Percentiles rank a stretch among this genome's conserved stretches.
Conservation (phyloP, 2,113 vertebrate species). For the Oryzias curvinotus region DNA sequence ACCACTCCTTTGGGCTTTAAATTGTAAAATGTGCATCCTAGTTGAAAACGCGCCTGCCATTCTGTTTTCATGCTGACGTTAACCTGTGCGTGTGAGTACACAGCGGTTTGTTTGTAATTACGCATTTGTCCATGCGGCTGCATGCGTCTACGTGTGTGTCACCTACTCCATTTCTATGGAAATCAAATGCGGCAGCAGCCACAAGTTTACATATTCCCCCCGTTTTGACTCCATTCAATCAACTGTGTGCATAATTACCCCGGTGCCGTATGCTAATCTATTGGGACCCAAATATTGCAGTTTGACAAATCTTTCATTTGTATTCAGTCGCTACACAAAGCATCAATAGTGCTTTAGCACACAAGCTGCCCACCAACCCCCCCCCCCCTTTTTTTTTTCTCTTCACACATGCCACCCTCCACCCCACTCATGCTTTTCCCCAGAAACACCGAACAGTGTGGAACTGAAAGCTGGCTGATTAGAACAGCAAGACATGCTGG, state of each 20-base stretch:
- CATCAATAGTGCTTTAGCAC: slow-evolving; percentile 78
- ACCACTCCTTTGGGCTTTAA: no score
- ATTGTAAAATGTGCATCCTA: no score
- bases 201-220: slow-evolving; percentile 77
- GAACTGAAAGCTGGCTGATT: slow-evolving; percentile 72
- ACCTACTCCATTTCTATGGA: slow-evolving; percentile 73
- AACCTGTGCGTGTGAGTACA: slow-evolving; percentile 19
- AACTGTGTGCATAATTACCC: slow-evolving; percentile 82
- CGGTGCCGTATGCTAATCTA: slow-evolving; percentile 77
- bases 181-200: slow-evolving; percentile 73
- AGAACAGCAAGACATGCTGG: slow-evolving; percentile 73
- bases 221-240: slow-evolving; percentile 81
- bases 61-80: neutral
- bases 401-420: slow-evolving; percentile 4
- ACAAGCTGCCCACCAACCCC: slow-evolving; percentile 55
- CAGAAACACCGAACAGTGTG: slow-evolving; percentile 66
- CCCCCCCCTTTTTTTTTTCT: neutral
- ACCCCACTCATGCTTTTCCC: slow-evolving; percentile 51
- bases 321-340: slow-evolving; percentile 80
- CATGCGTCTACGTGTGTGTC: slow-evolving; percentile 41
- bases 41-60: neutral
- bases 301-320: slow-evolving; percentile 85
- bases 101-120: slow-evolving; percentile 18
- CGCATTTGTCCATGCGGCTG: slow-evolving; percentile 38
- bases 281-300: slow-evolving; percentile 80